Evolutionary conservation across 2,797 vertebrate genomes (phyloP).

Genomic region (Neosilurus mollespiculum): DNA sequence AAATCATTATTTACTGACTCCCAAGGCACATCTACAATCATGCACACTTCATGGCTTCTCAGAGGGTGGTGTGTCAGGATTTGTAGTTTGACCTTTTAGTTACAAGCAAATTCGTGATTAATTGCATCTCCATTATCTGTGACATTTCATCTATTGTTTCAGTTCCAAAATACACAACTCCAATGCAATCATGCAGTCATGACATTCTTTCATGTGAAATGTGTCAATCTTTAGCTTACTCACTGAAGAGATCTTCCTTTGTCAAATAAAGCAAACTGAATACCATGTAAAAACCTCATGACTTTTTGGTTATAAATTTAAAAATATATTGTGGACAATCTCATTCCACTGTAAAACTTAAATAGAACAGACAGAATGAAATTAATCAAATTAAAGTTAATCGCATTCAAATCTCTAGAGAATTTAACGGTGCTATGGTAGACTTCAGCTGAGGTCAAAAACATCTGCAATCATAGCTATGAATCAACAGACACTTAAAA

Average conservation of each 20-base stretch:
- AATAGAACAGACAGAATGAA: neutral
- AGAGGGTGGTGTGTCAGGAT: conserved; percentile 13
- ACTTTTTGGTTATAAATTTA: neutral
- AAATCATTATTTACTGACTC: conserved; percentile 18
- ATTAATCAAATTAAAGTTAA: neutral
- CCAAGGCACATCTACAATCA: conserved; percentile 1
- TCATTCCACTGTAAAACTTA: neutral
- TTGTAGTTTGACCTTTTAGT: conserved; percentile 38
- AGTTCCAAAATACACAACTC: conserved; percentile 50
- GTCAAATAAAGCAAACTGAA: neutral
- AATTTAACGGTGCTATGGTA: neutral
- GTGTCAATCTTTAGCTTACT: conserved; percentile 38
- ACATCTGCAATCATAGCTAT: neutral
- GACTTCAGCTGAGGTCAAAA: neutral
- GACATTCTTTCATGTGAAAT: conserved; percentile 37
- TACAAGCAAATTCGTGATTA: conserved; percentile 64
- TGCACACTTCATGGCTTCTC: conserved; percentile 39
- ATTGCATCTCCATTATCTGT: conserved; percentile 38
- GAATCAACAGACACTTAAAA: neutral
- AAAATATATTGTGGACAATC: neutral
- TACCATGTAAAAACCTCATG: neutral
- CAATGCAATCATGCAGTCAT: conserved; percentile 52
- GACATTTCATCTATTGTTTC: conserved; percentile 41
- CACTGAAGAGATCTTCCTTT: neutral
- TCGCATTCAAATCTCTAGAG: no score